A percentile compares a stretch with the other conserved stretches of the same genome.
Evolutionary conservation across 2,113 vertebrate genomes (phyloP).

Genomic region (Urocolius indicus): DNA sequence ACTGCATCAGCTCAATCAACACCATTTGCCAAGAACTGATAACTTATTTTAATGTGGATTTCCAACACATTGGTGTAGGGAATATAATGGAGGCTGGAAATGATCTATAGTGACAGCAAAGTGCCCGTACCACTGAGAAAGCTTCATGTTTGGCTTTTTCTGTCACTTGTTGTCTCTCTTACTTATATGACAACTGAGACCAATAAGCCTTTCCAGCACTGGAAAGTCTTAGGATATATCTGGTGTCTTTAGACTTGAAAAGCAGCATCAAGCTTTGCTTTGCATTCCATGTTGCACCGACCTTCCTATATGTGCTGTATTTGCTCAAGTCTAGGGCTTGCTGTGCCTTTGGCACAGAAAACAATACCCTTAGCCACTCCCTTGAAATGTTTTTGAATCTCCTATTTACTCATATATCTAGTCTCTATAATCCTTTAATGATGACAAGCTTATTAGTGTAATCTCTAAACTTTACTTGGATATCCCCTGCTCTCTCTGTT

Average conservation of each 20-base stretch:
- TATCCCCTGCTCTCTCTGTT: neutral
- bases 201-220: neutral
- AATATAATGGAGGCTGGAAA: neutral
- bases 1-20: neutral
- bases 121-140: neutral
- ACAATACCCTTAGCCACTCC: neutral
- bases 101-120: neutral
- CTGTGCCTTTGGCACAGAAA: neutral
- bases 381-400: neutral
- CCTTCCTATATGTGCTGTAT: neutral
- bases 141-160: neutral
- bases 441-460: neutral
- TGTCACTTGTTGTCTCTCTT: neutral
- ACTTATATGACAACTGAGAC: neutral
- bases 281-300: neutral
- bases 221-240: neutral
- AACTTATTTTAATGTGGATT: neutral
- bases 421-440: neutral
- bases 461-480: conserved; percentile 1
- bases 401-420: neutral
- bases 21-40: neutral
- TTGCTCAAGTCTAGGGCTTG: neutral
- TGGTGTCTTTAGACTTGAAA: neutral
- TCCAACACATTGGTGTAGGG: neutral
- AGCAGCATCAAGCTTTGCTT: neutral